phyloP scores from a whole-genome alignment of 1,140 invertebrate genomes.

The Sarcophaga bullata region DNA sequence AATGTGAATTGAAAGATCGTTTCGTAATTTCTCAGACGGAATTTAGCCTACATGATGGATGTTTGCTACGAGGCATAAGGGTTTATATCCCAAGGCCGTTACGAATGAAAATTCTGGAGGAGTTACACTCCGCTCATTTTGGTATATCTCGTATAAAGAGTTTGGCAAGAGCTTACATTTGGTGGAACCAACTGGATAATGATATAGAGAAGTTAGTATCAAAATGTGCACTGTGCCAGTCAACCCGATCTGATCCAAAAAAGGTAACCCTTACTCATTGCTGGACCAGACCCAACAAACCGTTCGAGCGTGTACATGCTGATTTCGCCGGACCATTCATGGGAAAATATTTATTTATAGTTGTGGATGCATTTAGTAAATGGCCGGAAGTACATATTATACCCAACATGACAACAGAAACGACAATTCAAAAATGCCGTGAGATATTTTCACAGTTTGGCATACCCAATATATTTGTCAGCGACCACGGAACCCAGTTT shows the following conservation, averaged over 20 bases:
- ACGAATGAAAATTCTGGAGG: neutral
- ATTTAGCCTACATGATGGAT: constrained; percentile 46
- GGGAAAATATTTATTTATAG: constrained; percentile 52
- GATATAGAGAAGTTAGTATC: constrained; percentile 57
- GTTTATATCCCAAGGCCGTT: constrained; percentile 46
- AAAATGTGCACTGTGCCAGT: constrained; percentile 26
- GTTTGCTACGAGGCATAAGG: constrained; percentile 46
- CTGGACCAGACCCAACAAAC: constrained; percentile 45
- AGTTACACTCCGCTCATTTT: constrained; percentile 53
- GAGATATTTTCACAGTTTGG: constrained; percentile 35
- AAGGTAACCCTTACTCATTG: constrained; percentile 51
- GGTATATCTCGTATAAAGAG: constrained; percentile 63
- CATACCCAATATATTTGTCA: constrained; percentile 22
- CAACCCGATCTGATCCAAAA: neutral
- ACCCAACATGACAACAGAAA: constrained; percentile 30
- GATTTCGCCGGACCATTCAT: constrained; percentile 34
- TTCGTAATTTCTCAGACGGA: constrained; percentile 40
- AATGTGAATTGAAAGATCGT: too few relatives aligned
- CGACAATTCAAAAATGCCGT: constrained; percentile 22
- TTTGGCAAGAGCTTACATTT: constrained; percentile 63
- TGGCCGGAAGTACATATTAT: constrained; percentile 57
- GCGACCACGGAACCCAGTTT: constrained; percentile 46
- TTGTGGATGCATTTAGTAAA: constrained; percentile 64
- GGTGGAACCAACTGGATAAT: constrained; percentile 64
- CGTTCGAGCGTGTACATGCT: constrained; percentile 58